Base-by-base conservation (phyloP, 2,888 invertebrate species). In the Drosophila borealis region DNA sequence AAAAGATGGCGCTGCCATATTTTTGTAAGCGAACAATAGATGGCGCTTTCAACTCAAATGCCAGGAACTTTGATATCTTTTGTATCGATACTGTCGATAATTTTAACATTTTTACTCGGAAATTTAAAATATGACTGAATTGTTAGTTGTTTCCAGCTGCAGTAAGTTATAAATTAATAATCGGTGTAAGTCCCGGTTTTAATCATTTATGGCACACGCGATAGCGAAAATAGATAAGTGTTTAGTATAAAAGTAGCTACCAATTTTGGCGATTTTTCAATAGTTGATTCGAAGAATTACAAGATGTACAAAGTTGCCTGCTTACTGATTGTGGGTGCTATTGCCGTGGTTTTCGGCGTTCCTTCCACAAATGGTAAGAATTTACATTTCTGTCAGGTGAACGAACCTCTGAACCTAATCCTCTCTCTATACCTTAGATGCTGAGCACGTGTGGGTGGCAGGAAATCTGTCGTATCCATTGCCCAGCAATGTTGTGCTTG, bases 381-480 rank as follows among this genome's bases (percentile, higher is more conserved):
- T 14, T 21, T 1, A 6, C 1, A 8, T 11, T 17, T 10, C 6
- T 19, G 13, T 6, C 1, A 13, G 14, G 2, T 9, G 5, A 37
- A 33, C 1, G 1, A 21, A 2, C 2, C 3, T 1, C 11, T 11
- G 3, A 33, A 14, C 2, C 13, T 19, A 9, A 53, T 29, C 0
- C 9, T 14, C 4, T 8, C 21, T n/a, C 2, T 9, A 9, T 14
- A 41, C 13, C 3, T n/a, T 25, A 78, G 77, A 78, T 42, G 60
- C 53, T 10, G 50, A 80, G 33, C 60, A 81, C 21, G 21, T 34
- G 6, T 81, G 81, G 81, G 45, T 41, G 6, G 34, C 51, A 2
- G 78, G 81, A 9, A 74, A 81, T 49, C 63, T 81, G 5, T 76
- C 81, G 3, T 42, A 39, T 29, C 53, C 61, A 1, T 44, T 81